Percentiles rank a stretch among this genome's conserved stretches.
Evolutionary conservation across 2,797 vertebrate genomes (phyloP).

Genomic region (Chiloscyllium punctatum): DNA sequence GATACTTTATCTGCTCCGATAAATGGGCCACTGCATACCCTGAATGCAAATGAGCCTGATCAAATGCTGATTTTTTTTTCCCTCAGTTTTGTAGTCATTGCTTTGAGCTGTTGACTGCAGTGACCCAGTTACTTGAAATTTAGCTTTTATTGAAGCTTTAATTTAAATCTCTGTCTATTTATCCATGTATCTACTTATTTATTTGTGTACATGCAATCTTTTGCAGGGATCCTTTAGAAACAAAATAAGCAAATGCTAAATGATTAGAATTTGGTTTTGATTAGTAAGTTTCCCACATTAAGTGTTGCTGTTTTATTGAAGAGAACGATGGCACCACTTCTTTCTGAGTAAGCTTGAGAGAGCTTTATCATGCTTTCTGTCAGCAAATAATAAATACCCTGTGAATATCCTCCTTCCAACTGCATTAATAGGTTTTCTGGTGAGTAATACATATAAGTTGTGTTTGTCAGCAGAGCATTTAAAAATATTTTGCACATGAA

Average conservation of each 20-base stretch:
- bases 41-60: slow-evolving; percentile 28
- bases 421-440: neutral
- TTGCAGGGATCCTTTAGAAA: neutral
- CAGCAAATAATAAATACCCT: neutral
- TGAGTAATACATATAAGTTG: neutral
- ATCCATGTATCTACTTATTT: neutral
- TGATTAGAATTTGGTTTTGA: neutral
- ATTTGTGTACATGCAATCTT: neutral
- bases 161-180: neutral
- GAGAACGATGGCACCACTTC: neutral
- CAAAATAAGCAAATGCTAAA: neutral
- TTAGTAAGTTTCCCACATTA: neutral
- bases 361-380: neutral
- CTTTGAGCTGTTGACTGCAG: neutral
- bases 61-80: neutral
- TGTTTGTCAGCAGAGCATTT: neutral
- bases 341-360: neutral
- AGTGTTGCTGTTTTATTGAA: neutral
- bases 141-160: neutral
- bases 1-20: neutral
- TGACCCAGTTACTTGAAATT: slow-evolving; percentile 25
- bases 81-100: neutral
- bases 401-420: neutral
- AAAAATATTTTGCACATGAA: neutral
- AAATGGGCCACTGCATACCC: slow-evolving; percentile 25